Percentiles rank a stretch among this genome's conserved stretches.
Conservation (phyloP, 2,113 vertebrate species). For the Pitta sordida region DNA sequence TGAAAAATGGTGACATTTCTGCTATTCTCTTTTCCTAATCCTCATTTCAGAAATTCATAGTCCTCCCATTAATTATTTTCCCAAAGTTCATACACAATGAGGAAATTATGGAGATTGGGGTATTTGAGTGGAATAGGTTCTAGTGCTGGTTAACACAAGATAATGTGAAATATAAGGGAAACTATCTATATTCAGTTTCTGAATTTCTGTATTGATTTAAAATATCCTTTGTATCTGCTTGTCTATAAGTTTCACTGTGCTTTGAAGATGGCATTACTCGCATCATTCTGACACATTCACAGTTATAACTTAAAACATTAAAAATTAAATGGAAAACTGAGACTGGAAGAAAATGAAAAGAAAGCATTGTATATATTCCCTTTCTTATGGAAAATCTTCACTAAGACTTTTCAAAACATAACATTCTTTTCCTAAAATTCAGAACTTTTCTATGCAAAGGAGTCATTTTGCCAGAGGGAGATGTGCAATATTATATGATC, state of each 20-base stretch:
- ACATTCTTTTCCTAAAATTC: not conserved
- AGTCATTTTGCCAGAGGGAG: conserved; percentile 42
- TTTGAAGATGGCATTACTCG: not conserved
- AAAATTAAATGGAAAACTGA: not conserved
- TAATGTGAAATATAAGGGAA: not conserved
- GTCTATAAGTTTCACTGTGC: not conserved
- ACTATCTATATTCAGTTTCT: not conserved
- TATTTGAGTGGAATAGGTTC: not conserved
- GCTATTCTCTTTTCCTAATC: not conserved
- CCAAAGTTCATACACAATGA: not conserved
- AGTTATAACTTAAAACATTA: not conserved
- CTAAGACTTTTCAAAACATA: not conserved
- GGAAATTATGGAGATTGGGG: not conserved
- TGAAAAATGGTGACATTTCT: not conserved
- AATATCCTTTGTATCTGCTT: not conserved
- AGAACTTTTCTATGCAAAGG: conserved; percentile 12
- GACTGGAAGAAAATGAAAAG: not conserved
- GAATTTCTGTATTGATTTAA: not conserved
- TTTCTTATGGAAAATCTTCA: not conserved
- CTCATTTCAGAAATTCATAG: not conserved
- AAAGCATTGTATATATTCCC: not conserved
- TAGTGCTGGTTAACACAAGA: not conserved
- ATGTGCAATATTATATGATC: conserved; percentile 9
- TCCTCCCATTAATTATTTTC: not conserved
- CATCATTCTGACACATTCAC: not conserved